These are phyloP conservation scores for Atethmia centrago DNA, from an alignment of 2,888 invertebrate genomes.

Conservation along the genomic window DNA sequence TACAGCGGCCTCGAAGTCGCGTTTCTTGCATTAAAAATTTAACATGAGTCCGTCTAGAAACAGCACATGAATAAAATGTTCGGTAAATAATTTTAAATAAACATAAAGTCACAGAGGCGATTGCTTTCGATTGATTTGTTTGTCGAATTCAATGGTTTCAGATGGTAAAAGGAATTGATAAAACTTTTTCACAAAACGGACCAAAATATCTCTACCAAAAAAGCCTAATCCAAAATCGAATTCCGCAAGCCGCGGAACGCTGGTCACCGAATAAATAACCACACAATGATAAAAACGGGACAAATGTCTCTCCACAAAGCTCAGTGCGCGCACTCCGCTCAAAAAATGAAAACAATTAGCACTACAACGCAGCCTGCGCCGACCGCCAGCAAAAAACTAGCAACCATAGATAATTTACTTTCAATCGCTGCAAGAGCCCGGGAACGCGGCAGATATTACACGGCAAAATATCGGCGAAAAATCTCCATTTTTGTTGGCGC, in stretches of 20 bases:
- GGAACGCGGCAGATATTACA: conserved; percentile 74
- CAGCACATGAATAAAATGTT: conserved; percentile 71
- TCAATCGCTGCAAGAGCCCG: conserved; percentile 77
- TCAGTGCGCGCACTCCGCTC: conserved; percentile 57
- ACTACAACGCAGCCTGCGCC: conserved; percentile 69
- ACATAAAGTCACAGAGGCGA: conserved; percentile 54
- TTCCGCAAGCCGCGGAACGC: conserved; percentile 57
- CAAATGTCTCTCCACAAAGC: conserved; percentile 70
- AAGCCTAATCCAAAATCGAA: conserved; percentile 68
- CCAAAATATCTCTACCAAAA: conserved; percentile 49
- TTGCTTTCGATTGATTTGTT: conserved; percentile 46
- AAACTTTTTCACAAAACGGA: conserved; percentile 28
- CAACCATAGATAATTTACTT: conserved; percentile 81
- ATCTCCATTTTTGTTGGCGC: conserved; percentile 63
- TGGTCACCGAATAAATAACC: conserved; percentile 71
- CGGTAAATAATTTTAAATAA: conserved; percentile 73
- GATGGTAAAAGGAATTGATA: conserved; percentile 34
- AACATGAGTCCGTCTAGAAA: conserved; percentile 77
- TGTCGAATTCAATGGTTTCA: conserved; percentile 9
- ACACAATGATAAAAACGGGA: conserved; percentile 71
- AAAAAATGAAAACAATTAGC: conserved; percentile 84
- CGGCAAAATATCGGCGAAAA: conserved; percentile 73
- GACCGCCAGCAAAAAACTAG: conserved; percentile 71
- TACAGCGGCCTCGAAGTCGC: conserved; percentile 83
- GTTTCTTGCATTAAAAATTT: conserved; percentile 86